Evolutionary conservation across 1,140 invertebrate genomes (phyloP).

Genomic region (Drosophila oshimai): DNA sequence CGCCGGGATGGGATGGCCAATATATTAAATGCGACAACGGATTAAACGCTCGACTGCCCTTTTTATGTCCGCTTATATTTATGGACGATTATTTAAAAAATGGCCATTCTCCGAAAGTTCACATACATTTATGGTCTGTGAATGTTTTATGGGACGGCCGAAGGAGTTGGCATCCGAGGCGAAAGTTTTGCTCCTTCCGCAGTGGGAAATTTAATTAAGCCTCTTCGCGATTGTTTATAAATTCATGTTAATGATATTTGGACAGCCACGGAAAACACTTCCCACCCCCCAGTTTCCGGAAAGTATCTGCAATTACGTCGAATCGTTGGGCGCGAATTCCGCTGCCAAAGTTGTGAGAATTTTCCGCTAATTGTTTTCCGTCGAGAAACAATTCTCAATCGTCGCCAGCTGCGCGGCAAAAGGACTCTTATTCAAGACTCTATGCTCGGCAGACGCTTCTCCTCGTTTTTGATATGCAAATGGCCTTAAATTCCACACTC

Average conservation of each 20-base stretch:
- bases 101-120: conserved; percentile 27
- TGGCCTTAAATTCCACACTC: conserved; percentile 72
- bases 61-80: conserved; percentile 64
- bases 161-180: background rate
- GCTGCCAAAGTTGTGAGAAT: conserved; percentile 54
- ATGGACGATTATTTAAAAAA: conserved; percentile 74
- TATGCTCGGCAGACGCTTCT: conserved; percentile 13
- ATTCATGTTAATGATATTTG: conserved; percentile 80
- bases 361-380: conserved; percentile 75
- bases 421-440: conserved; percentile 1
- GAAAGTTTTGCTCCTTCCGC: background rate
- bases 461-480: conserved; percentile 79
- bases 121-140: conserved; percentile 51
- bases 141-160: conserved; percentile 36
- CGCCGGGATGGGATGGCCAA: conserved; percentile 42
- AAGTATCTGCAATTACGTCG: conserved; percentile 75
- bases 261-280: background rate
- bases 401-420: conserved; percentile 59
- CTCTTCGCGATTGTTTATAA: conserved; percentile 74
- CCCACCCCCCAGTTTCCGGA: conserved; percentile 9
- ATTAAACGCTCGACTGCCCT: conserved; percentile 66
- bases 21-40: conserved; percentile 68
- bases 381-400: conserved; percentile 16
- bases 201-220: conserved; percentile 72
- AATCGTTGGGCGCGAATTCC: conserved; percentile 52